These are phyloP conservation scores for Epicampocera succincta DNA, from an alignment of 2,888 invertebrate species.

Conservation along the genomic window DNA sequence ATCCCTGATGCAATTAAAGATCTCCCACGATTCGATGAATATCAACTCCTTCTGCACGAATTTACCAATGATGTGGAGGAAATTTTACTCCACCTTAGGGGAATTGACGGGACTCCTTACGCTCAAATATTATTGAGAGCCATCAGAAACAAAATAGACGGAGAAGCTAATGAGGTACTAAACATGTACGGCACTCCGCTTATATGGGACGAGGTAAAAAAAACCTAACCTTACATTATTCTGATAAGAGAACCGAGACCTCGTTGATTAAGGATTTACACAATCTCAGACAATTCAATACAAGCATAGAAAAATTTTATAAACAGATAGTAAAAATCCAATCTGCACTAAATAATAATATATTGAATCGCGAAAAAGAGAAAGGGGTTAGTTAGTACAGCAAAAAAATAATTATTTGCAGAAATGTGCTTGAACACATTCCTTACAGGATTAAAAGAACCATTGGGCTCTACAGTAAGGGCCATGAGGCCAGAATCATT, in stretches of 20 bases:
- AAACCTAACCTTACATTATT: not conserved
- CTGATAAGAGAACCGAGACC: not conserved
- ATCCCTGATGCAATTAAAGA: too few species aligned
- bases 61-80: not conserved
- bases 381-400: not conserved
- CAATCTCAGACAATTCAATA: not conserved
- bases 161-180: not conserved
- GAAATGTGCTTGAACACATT: not conserved
- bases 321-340: not conserved
- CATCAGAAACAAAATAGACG: constrained; percentile 1
- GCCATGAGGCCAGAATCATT: not conserved
- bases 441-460: not conserved
- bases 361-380: not conserved
- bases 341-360: not conserved
- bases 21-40: too few species aligned
- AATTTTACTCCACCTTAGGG: not conserved
- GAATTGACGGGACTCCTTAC: not conserved
- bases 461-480: not conserved
- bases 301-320: not conserved
- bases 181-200: not conserved
- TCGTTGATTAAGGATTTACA: not conserved
- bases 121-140: not conserved
- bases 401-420: not conserved
- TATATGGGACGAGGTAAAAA: not conserved
- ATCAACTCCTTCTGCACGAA: not conserved